Conservation (phyloP, 2,113 vertebrate genomes). For the Elephas maximus region DNA sequence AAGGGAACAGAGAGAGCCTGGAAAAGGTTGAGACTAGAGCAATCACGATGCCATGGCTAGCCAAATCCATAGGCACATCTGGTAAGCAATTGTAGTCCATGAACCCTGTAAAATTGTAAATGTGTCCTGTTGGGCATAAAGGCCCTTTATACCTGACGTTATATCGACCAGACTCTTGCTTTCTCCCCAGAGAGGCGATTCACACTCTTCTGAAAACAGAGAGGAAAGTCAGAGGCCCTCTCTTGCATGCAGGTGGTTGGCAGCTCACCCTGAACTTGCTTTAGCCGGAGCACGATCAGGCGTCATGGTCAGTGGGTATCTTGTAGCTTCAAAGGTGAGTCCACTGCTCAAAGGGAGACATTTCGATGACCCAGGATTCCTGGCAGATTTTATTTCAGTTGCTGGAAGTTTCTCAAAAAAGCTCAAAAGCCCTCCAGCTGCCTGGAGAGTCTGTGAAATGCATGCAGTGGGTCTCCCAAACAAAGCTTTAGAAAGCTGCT, state of each 20-base stretch:
- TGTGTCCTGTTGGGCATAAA: conserved; percentile 85
- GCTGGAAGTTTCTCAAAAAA: conserved; percentile 90
- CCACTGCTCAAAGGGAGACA: conserved; percentile 93
- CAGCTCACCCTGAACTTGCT: conserved; percentile 91
- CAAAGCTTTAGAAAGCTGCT: conserved; percentile 83
- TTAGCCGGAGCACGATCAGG: conserved; percentile 88
- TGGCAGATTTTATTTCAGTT: conserved; percentile 94
- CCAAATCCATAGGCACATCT: conserved; percentile 84
- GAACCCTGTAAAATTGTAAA: conserved; percentile 82
- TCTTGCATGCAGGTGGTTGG: conserved; percentile 86
- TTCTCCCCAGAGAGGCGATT: conserved; percentile 83
- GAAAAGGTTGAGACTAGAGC: conserved; percentile 27
- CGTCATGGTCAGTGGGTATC: conserved; percentile 94
- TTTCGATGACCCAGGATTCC: conserved; percentile 93
- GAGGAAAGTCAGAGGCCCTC: conserved; percentile 84
- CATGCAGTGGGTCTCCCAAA: conserved; percentile 84
- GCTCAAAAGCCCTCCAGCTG: conserved; percentile 88
- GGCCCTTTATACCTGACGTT: conserved; percentile 86
- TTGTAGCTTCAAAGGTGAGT: conserved; percentile 91
- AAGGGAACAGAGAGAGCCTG: conserved; percentile 34
- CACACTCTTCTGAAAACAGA: conserved; percentile 89
- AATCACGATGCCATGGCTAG: conserved; percentile 70
- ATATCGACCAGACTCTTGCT: conserved; percentile 86
- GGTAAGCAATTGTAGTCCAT: conserved; percentile 79
- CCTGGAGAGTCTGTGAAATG: conserved; percentile 83